phyloP scores from a whole-genome alignment of 2,797 vertebrate species.

The Pygocentrus nattereri region DNA sequence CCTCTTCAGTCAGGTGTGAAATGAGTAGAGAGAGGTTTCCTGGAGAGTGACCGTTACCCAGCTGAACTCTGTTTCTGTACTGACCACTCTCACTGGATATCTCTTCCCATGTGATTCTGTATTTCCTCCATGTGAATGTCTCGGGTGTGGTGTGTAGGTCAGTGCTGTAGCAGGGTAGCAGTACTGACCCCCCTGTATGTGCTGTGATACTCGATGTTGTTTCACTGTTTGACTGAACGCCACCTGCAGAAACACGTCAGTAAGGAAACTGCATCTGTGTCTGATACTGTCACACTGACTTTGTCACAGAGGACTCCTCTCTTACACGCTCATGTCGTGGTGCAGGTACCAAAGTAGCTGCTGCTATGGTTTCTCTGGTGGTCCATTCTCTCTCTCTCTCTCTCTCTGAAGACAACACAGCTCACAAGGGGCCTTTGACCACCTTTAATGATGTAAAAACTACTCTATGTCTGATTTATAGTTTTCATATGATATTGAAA shows the following conservation, averaged over 20 bases:
- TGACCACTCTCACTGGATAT: not conserved
- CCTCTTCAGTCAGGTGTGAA: slow-evolving; percentile 1
- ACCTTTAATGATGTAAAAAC: too few relatives aligned
- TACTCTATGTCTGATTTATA: too few relatives aligned
- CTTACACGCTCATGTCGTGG: too few relatives aligned
- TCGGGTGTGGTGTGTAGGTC: not conserved
- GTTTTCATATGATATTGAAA: too few relatives aligned
- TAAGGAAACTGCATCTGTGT: too few relatives aligned
- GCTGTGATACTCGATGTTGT: not conserved
- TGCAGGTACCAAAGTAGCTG: too few relatives aligned
- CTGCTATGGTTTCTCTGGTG: too few relatives aligned
- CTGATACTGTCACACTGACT: too few relatives aligned
- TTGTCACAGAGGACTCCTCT: too few relatives aligned
- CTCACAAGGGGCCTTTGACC: too few relatives aligned
- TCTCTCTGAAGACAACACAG: too few relatives aligned
- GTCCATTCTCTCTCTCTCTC: too few relatives aligned
- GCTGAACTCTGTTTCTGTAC: not conserved
- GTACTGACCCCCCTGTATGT: not conserved
- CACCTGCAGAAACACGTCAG: not conserved
- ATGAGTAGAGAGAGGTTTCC: slow-evolving; percentile 6
- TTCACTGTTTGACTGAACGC: not conserved
- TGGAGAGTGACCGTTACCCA: not conserved
- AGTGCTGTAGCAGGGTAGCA: not conserved
- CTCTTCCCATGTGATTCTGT: not conserved
- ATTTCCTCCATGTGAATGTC: not conserved